These are phyloP conservation scores for Pristionchus exspectatus DNA, from an alignment of 2,888 invertebrate genomes.

Conservation along the genomic window DNA sequence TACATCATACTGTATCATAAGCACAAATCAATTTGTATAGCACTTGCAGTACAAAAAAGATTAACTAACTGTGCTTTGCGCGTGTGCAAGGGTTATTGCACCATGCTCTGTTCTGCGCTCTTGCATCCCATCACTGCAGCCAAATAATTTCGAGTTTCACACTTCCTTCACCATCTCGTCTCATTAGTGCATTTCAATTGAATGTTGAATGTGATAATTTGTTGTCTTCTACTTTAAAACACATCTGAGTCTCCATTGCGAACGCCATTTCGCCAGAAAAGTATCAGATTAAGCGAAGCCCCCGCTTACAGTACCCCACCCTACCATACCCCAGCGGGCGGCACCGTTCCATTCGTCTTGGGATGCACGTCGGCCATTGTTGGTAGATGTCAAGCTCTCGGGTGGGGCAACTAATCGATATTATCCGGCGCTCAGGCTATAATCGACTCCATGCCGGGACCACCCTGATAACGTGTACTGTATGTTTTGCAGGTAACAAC, in stretches of 20 bases:
- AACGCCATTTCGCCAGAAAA: too few species aligned
- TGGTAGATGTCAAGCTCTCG: background rate
- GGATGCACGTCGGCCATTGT: slow-evolving; percentile 26
- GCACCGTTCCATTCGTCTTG: slow-evolving; percentile 3
- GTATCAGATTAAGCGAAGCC: too few species aligned
- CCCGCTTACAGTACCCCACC: background rate
- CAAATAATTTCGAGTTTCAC: background rate
- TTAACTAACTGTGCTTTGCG: too few species aligned
- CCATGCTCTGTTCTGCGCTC: too few species aligned
- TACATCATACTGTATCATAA: too few species aligned
- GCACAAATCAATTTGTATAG: too few species aligned
- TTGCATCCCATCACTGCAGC: too few species aligned
- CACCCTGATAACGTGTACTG: background rate
- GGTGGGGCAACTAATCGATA: background rate
- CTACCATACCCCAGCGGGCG: slow-evolving; percentile 4
- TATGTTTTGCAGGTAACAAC: background rate
- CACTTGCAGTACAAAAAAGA: too few species aligned
- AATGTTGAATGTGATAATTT: background rate
- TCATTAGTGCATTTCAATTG: background rate
- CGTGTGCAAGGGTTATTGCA: too few species aligned
- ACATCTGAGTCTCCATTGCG: too few species aligned
- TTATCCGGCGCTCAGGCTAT: background rate
- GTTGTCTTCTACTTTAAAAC: too few species aligned
- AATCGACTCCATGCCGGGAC: background rate
- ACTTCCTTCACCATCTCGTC: background rate